Conservation (phyloP, 1,140 invertebrate species). For the Heliconius nattereri region DNA sequence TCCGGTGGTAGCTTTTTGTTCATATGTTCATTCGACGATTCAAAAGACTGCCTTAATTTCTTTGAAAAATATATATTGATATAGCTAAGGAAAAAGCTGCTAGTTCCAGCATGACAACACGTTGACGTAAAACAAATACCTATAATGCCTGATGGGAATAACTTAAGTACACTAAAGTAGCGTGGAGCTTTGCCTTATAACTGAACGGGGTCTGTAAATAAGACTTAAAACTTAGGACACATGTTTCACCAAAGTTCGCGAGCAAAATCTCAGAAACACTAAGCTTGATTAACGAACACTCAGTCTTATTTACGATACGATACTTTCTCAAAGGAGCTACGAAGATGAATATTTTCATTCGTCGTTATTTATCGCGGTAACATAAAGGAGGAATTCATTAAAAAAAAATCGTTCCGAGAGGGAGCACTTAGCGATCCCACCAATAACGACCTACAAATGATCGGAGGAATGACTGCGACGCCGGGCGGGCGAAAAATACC, state of each 20-base stretch:
- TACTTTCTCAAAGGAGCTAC: conserved; percentile 21
- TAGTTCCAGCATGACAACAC: not conserved
- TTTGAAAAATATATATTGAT: not conserved
- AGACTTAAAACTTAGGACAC: conserved; percentile 33
- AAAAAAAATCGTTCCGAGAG: conserved; percentile 62
- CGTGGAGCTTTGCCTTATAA: conserved; percentile 23
- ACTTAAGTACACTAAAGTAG: conserved; percentile 26
- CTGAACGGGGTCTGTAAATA: conserved; percentile 28
- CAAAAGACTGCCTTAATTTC: not conserved
- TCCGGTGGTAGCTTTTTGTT: too few species aligned
- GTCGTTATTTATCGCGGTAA: conserved; percentile 66
- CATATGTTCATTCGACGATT: too few species aligned
- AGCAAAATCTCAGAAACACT: conserved; percentile 31
- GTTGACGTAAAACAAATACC: conserved; percentile 7
- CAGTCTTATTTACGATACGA: conserved; percentile 29
- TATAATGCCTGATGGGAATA: conserved; percentile 20
- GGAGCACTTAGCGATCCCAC: conserved; percentile 67
- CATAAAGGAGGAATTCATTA: conserved; percentile 75
- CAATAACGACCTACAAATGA: conserved; percentile 76
- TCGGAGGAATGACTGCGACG: conserved; percentile 65
- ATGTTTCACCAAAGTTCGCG: conserved; percentile 31
- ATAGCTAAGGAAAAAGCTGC: too few species aligned
- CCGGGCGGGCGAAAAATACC: conserved; percentile 66
- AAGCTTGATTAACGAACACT: conserved; percentile 43
- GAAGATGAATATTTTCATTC: conserved; percentile 49